phyloP scores from a whole-genome alignment of 2,888 invertebrate species.

The Steinernema carpocapsae region DNA sequence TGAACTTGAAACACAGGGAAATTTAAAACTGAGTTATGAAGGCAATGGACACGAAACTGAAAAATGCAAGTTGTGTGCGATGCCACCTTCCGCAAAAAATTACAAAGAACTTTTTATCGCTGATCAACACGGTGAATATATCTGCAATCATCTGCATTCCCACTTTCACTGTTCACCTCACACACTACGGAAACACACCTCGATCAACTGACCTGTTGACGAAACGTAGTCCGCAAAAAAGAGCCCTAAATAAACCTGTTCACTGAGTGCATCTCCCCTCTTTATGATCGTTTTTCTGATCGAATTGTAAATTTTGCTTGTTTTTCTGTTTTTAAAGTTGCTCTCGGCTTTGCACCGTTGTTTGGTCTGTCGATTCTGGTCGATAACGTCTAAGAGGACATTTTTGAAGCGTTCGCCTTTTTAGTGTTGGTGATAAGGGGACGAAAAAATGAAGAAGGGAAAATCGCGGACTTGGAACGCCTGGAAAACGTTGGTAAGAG shows the following conservation, averaged over 20 bases:
- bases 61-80: too few relatives aligned
- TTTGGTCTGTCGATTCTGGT: neutral
- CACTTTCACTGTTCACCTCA: too few relatives aligned
- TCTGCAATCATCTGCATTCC: neutral
- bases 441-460: neutral
- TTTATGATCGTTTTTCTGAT: too few relatives aligned
- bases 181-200: too few relatives aligned
- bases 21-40: too few relatives aligned
- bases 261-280: neutral
- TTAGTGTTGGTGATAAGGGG: neutral
- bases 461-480: neutral
- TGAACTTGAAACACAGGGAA: too few relatives aligned
- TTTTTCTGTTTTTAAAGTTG: neutral
- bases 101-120: too few relatives aligned
- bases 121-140: too few relatives aligned
- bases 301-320: neutral
- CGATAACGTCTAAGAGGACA: neutral
- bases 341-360: too few relatives aligned
- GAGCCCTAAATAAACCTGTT: neutral
- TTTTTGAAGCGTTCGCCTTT: neutral
- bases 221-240: neutral
- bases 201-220: too few relatives aligned
- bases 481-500: neutral
- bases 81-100: too few relatives aligned
- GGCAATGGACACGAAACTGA: too few relatives aligned